Evolutionary conservation across 2,113 vertebrate species (phyloP), one percentile per base, ranked within the genome.

Genomic region (Pelecanus crispus): DNA sequence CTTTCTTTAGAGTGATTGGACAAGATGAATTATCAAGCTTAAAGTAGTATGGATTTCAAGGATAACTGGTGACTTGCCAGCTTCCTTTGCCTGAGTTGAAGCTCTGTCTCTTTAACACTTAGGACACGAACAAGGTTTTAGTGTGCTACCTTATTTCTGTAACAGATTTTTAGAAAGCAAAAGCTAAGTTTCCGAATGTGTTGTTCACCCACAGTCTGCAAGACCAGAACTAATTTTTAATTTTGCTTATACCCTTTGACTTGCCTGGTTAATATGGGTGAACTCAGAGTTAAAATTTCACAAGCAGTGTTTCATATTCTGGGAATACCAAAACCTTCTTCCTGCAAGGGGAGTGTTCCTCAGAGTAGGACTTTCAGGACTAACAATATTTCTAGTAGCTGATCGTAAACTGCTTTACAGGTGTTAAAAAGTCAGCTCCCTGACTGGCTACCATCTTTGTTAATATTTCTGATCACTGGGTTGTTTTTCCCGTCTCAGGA

Each of bases 401-500:
- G 36, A 70, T 28, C 55, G 53, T 91, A 81, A 92, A 80, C 42
- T 86, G 86, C 24, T 72, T 82, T 88, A 70, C 36, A 80, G 7
- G 9, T 32, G 26, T 91, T 93, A 81, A 93, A 85, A 80, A 73
- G 59, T 58, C 24, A 58, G 19, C 32, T 90, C 17, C 11, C 21
- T 92, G 58, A 38, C 13, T 74, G 74, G n/a, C 32, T 85, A 4
- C 79, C 14, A 80, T 40, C 26, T 85, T 56, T 85, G 18, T 81
- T 83, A 80, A 53, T 61, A 36, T 73, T 88, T 85, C 62, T 88
- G 34, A 83, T 65, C 36, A 36, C 25, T 14, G 36, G n/a, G n/a
- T n/a, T 73, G 79, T 92, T 86, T 59, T 58, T 7, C 59, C 86
- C 38, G 36, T 97, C 95, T 50, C 97, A 99, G 99, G 99, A 99